Evolutionary conservation across 2,113 vertebrate species (phyloP).

Genomic region (Cyanoliseus patagonus): DNA sequence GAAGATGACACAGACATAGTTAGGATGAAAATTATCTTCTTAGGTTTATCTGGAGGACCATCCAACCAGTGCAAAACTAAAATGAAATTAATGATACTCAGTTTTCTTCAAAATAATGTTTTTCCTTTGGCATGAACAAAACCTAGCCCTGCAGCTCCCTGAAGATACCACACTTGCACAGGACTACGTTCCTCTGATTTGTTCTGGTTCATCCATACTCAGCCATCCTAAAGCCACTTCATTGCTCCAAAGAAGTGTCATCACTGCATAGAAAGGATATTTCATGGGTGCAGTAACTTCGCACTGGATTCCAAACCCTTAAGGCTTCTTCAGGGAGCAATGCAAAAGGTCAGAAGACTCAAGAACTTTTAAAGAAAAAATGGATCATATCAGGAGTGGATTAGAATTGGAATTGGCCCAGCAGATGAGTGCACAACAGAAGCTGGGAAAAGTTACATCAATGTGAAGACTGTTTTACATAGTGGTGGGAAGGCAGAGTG

Average conservation of each 20-base stretch:
- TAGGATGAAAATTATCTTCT: neutral
- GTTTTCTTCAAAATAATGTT: neutral
- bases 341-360: neutral
- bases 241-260: neutral
- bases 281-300: neutral
- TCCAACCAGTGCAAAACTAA: neutral
- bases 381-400: neutral
- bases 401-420: neutral
- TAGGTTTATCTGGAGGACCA: neutral
- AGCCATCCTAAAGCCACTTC: neutral
- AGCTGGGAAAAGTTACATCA: neutral
- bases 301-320: neutral
- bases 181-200: neutral
- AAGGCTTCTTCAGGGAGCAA: neutral
- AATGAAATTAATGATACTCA: neutral
- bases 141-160: neutral
- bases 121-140: neutral
- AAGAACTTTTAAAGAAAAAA: neutral
- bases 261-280: neutral
- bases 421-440: neutral
- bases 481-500: neutral
- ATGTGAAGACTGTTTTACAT: neutral
- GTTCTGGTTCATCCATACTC: neutral
- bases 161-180: neutral
- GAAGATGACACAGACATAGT: neutral